Conservation (phyloP, 2,888 invertebrate species). For the Macaria notata region DNA sequence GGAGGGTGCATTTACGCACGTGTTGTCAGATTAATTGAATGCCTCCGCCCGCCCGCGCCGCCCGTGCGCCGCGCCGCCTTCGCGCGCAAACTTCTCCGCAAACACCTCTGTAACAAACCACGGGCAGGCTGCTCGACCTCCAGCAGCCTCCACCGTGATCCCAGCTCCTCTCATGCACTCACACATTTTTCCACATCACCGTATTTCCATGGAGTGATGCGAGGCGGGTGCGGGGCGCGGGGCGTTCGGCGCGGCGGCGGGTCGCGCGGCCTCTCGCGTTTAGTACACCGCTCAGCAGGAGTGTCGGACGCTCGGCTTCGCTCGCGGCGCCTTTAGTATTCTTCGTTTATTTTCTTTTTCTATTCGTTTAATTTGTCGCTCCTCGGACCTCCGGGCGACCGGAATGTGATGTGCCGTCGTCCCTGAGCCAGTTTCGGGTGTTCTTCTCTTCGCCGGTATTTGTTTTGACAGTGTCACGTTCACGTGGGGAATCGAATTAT, state of each 20-base stretch:
- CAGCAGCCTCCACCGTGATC: conserved; percentile 36
- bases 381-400: conserved; percentile 59
- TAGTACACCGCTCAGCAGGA: conserved; percentile 82
- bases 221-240: conserved; percentile 61
- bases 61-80: conserved; percentile 33
- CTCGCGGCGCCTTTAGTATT: conserved; percentile 78
- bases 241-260: conserved; percentile 58
- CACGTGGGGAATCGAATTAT: conserved; percentile 75
- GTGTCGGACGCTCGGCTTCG: conserved; percentile 80
- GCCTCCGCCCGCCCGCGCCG: conserved; percentile 43
- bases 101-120: conserved; percentile 51
- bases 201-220: conserved; percentile 62
- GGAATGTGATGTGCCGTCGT: conserved; percentile 60
- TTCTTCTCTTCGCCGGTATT: conserved; percentile 56
- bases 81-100: conserved; percentile 28
- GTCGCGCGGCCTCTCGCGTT: conserved; percentile 75
- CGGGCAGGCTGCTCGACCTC: conserved; percentile 40
- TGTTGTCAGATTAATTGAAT: conserved; percentile 76
- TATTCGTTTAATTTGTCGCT: conserved; percentile 79
- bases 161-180: conserved; percentile 49
- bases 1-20: conserved; percentile 71
- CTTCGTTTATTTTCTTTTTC: conserved; percentile 82
- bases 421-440: conserved; percentile 60
- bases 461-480: conserved; percentile 78
- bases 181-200: conserved; percentile 60